Evolutionary conservation across 2,888 invertebrate species (phyloP), one percentile per base, ranked within the genome.

Genomic region (Lasioglossum morio): DNA sequence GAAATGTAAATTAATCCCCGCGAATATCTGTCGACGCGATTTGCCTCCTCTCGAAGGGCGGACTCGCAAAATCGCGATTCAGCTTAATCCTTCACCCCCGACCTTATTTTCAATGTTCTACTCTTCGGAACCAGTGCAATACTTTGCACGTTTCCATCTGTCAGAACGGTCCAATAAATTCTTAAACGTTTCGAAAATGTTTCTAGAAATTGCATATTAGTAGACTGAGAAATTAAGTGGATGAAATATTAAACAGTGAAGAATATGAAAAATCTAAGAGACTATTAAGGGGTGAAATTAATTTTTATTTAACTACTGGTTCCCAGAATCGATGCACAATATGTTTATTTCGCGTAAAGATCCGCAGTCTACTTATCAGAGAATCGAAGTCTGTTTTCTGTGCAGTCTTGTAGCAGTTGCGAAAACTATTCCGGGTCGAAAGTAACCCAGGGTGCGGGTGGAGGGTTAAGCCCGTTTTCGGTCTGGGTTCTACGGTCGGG

Each of bases 1-100:
- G 48, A 84, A 85, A 73, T 70, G 76, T 69, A 79, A 77, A 77
- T 84, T 84, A 46, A 77, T 77, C 30, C 60, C 66, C 34, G 37
- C n/a, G 72, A 72, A 85, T 76, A 76, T 78, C 63, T 34, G 48
- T 57, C 48, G 16, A 16, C 30, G 30, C 30, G 30, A 30, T 63
- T 30, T 16, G 16, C 63, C 16, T 7, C 7, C 30, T 16, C 63
- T 2, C 63, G 63, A 63, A 16, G 30, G 16, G 30, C 30, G 16
- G 7, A 63, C 16, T 63, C 63, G 30, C 30, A 16, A 7, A 30
- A 30, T 63, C 63, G 30, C 2, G 30, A 2, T 2, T 16, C n/a
- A 10, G 23, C 53, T n/a, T 57, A 10, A 57, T 10, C 8, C 53
- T 57, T n/a, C n/a, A 10, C 10, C 23, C 10, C 1, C 7, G 2